Evolutionary conservation across 2,113 vertebrate species (phyloP).

Genomic region (Bos indicus): DNA sequence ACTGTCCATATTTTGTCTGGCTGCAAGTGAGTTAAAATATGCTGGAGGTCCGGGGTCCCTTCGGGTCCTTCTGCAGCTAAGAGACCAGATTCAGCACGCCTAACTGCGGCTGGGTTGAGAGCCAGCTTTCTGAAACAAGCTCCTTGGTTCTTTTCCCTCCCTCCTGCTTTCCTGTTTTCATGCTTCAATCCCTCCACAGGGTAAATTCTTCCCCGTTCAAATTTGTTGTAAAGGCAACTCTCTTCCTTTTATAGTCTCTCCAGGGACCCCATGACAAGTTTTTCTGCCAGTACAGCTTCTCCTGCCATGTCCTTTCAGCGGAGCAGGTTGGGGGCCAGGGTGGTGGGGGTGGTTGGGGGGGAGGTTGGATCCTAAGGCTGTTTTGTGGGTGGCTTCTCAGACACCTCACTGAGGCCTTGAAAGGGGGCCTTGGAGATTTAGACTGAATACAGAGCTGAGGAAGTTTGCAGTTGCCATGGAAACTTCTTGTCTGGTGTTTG

Average conservation of each 20-base stretch:
- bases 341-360: background rate
- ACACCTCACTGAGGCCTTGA: background rate
- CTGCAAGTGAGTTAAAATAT: background rate
- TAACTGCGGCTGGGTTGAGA: background rate
- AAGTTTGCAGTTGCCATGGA: slow-evolving; percentile 72
- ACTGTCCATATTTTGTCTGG: background rate
- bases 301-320: background rate
- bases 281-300: background rate
- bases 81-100: background rate
- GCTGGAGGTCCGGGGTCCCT: background rate
- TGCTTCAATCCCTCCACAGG: background rate
- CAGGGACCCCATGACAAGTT: background rate
- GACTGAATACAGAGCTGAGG: slow-evolving; percentile 38
- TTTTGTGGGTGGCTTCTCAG: slow-evolving; percentile 31
- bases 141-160: background rate
- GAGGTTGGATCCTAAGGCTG: background rate
- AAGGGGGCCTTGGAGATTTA: slow-evolving; percentile 22
- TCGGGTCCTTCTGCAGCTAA: background rate
- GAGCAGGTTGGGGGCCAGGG: background rate
- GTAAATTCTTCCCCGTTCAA: slow-evolving; percentile 23
- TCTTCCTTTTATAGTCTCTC: background rate
- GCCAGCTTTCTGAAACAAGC: background rate
- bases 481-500: slow-evolving; percentile 69
- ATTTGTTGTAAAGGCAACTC: slow-evolving; percentile 18
- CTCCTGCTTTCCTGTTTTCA: background rate